A percentile compares a stretch with the other conserved stretches of the same genome.
Conservation (phyloP, 2,797 vertebrate species). For the Karalla daura region DNA sequence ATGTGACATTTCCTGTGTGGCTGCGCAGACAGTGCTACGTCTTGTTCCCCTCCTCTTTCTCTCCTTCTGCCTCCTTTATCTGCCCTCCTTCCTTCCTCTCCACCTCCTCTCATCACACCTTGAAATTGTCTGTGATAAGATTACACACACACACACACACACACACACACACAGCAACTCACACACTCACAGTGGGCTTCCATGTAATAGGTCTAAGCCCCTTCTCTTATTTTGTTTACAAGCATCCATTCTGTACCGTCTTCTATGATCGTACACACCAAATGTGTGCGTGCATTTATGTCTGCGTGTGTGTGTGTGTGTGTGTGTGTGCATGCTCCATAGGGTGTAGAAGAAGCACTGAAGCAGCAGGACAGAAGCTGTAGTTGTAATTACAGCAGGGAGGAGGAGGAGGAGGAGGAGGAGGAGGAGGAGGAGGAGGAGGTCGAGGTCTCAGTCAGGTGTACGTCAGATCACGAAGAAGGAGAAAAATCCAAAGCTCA, state of each 20-base stretch:
- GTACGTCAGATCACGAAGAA: background rate
- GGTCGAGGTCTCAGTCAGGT: background rate
- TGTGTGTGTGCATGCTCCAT: background rate
- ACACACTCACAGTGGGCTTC: background rate
- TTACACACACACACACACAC: constrained; percentile 19
- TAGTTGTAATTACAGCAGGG: background rate
- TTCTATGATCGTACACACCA: background rate
- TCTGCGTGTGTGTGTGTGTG: background rate
- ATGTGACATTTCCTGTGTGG: background rate
- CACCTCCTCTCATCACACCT: constrained; percentile 24
- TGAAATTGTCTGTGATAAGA: constrained; percentile 37
- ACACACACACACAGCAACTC: background rate
- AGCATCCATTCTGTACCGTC: constrained; percentile 14
- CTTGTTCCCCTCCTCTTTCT: background rate
- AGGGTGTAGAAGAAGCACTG: background rate
- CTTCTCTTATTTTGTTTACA: constrained; percentile 6
- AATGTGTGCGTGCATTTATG: background rate
- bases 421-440: background rate
- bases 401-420: background rate
- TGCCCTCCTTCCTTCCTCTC: background rate
- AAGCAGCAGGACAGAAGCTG: constrained; percentile 1
- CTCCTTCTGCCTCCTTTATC: background rate
- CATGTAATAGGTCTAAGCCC: constrained; percentile 15
- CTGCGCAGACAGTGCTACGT: too few species aligned
- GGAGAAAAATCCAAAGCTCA: background rate